phyloP scores from a whole-genome alignment of 1,140 invertebrate genomes.

The Diorhabda elongata region DNA sequence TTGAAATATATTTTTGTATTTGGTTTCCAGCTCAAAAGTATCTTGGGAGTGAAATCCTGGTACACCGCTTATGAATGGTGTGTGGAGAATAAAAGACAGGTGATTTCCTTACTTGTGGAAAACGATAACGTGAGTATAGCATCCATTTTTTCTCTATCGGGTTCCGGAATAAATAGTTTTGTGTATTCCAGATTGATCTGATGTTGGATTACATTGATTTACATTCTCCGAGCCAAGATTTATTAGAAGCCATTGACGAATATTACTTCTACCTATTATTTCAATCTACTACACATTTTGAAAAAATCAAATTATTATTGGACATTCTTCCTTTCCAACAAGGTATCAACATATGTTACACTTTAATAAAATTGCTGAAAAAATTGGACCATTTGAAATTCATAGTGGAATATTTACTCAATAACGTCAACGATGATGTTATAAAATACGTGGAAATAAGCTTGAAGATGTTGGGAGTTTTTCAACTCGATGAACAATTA shows the following conservation, averaged over 20 bases:
- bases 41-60: slow-evolving; percentile 46
- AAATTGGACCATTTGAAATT: slow-evolving; percentile 60
- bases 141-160: background rate
- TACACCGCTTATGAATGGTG: slow-evolving; percentile 49
- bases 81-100: slow-evolving; percentile 44
- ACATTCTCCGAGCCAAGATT: slow-evolving; percentile 24
- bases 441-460: slow-evolving; percentile 55
- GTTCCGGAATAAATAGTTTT: background rate
- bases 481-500: slow-evolving; percentile 52
- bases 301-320: slow-evolving; percentile 49
- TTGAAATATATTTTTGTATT: background rate
- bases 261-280: slow-evolving; percentile 50
- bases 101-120: slow-evolving; percentile 41
- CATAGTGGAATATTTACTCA: slow-evolving; percentile 56
- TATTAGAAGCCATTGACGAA: slow-evolving; percentile 43
- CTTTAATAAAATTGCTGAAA: slow-evolving; percentile 58
- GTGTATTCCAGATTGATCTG: slow-evolving; percentile 30
- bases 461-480: slow-evolving; percentile 57
- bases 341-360: slow-evolving; percentile 57
- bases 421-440: slow-evolving; percentile 48
- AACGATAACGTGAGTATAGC: slow-evolving; percentile 26
- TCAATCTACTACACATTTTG: slow-evolving; percentile 44
- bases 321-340: slow-evolving; percentile 51
- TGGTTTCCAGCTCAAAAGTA: slow-evolving; percentile 32
- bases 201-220: slow-evolving; percentile 30